A percentile compares a stretch with the other conserved stretches of the same genome.
Conservation (phyloP, 2,797 vertebrate species). For the Percopsis omiscomaycus region DNA sequence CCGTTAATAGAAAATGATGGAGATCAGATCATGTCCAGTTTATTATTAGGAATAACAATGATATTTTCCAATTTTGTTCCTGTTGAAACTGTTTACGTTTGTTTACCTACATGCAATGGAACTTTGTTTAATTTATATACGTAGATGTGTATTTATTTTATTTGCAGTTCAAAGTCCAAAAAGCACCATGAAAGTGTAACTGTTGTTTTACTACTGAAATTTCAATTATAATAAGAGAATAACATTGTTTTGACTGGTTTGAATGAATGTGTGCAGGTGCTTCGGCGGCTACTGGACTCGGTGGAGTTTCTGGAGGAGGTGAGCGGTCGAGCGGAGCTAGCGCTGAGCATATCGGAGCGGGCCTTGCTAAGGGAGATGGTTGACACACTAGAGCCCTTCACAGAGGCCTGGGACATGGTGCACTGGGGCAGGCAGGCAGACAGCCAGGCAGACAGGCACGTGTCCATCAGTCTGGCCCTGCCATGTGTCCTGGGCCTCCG, state of each 20-base stretch:
- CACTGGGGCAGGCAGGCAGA: conserved; percentile 73
- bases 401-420: conserved; percentile 83
- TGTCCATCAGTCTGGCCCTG: conserved; percentile 79
- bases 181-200: background rate
- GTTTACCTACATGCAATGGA: no score
- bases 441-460: conserved; percentile 77
- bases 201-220: background rate
- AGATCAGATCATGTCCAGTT: no score
- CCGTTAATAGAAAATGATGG: no score
- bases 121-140: no score
- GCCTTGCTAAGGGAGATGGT: conserved; percentile 74
- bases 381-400: conserved; percentile 80
- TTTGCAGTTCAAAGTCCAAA: background rate
- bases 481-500: conserved; percentile 81
- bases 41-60: no score
- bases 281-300: conserved; percentile 78
- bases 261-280: conserved; percentile 48
- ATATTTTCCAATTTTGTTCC: no score
- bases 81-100: no score
- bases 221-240: background rate
- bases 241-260: background rate
- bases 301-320: conserved; percentile 81
- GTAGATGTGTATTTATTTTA: no score
- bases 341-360: conserved; percentile 68
- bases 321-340: conserved; percentile 75